A percentile compares a stretch with the other conserved stretches of the same genome.
phyloP scores from a whole-genome alignment of 2,888 invertebrate genomes.

The Geophilus truncorum region DNA sequence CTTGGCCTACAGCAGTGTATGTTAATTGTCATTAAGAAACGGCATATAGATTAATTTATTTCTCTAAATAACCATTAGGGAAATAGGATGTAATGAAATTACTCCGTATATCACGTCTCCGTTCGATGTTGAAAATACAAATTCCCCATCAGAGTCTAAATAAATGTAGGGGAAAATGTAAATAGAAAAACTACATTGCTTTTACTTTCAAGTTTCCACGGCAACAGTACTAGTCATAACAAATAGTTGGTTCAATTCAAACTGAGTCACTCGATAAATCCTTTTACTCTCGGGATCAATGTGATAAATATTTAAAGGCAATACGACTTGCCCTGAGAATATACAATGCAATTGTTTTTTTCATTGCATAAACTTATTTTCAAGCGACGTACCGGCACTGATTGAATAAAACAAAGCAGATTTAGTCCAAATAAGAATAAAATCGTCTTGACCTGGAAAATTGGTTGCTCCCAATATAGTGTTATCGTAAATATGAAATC shows the following conservation, averaged over 20 bases:
- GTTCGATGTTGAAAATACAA: background rate
- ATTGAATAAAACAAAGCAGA: background rate
- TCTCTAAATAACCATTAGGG: background rate
- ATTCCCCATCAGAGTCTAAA: background rate
- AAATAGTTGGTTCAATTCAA: background rate
- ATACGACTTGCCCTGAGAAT: background rate
- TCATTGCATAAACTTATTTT: too few relatives aligned
- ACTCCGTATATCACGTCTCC: background rate
- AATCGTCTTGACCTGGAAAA: conserved; percentile 5
- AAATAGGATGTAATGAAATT: background rate
- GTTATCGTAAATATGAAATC: background rate
- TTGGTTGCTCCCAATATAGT: background rate
- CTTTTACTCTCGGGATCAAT: background rate
- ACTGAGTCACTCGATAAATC: background rate
- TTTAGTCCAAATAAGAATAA: background rate
- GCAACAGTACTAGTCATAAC: background rate
- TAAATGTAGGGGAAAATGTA: too few relatives aligned
- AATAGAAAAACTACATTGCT: background rate
- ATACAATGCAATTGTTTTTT: too few relatives aligned
- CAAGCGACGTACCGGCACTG: background rate
- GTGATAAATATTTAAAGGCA: background rate
- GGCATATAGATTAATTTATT: too few relatives aligned
- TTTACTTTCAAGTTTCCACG: background rate
- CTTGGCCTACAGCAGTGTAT: background rate
- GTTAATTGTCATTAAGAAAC: too few relatives aligned